A percentile compares a stretch with the other conserved stretches of the same genome.
phyloP scores from a whole-genome alignment of 2,888 invertebrate species.

The Cepaea hortensis region DNA sequence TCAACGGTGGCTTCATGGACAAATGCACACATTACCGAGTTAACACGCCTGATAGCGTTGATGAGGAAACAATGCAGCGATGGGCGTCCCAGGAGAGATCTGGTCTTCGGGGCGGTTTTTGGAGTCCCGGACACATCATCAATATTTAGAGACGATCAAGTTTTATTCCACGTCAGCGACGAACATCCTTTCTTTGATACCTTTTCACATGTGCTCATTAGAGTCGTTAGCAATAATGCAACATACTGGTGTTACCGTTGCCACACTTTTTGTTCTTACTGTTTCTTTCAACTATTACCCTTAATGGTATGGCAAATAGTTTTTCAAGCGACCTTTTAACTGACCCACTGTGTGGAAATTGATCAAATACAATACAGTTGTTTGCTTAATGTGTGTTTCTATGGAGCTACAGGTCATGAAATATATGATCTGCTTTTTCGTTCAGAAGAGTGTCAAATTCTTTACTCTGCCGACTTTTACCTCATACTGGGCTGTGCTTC shows the following conservation, averaged over 20 bases:
- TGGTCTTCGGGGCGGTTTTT: constrained; percentile 28
- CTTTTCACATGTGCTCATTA: constrained; percentile 27
- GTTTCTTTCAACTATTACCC: background rate
- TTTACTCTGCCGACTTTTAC: too few relatives aligned
- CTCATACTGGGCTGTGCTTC: too few relatives aligned
- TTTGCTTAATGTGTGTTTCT: too few relatives aligned
- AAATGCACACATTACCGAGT: constrained; percentile 25
- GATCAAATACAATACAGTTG: background rate
- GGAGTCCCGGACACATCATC: constrained; percentile 27
- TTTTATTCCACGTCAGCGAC: background rate
- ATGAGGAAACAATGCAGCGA: constrained; percentile 18
- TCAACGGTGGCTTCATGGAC: background rate
- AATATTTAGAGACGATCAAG: constrained; percentile 29
- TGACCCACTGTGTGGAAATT: background rate
- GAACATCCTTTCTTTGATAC: constrained; percentile 27
- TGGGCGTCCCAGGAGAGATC: constrained; percentile 22
- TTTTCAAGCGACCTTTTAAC: background rate
- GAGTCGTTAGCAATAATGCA: constrained; percentile 14
- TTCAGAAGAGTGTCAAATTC: too few relatives aligned
- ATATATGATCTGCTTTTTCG: too few relatives aligned
- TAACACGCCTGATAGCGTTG: constrained; percentile 18
- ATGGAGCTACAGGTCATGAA: too few relatives aligned
- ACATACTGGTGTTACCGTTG: background rate
- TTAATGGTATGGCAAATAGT: background rate
- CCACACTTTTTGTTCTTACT: background rate